Percentiles rank a stretch among this genome's conserved stretches.
Evolutionary conservation across 2,113 vertebrate species (phyloP).

Genomic region (Callionymus lyra): DNA sequence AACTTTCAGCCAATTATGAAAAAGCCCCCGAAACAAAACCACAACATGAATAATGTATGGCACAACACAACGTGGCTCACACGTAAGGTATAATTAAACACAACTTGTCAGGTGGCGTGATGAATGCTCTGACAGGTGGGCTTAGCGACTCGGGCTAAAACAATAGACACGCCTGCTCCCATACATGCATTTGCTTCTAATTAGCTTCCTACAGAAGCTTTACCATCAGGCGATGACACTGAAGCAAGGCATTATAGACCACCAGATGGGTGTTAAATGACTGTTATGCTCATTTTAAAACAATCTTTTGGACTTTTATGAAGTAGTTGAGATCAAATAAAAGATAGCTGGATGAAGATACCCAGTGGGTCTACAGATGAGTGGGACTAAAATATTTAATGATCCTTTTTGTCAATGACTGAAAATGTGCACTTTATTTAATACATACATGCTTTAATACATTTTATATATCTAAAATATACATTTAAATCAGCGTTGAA

Average conservation of each 20-base stretch:
- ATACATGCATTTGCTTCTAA: constrained; percentile 2
- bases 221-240: constrained; percentile 9
- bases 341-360: too few species aligned
- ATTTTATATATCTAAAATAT: too few species aligned
- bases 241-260: constrained; percentile 5
- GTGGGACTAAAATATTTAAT: too few species aligned
- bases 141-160: constrained; percentile 32
- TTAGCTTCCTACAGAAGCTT: constrained; percentile 10
- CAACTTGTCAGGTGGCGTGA: constrained; percentile 43
- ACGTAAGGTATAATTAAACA: constrained; percentile 54
- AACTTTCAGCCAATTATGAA: constrained; percentile 56
- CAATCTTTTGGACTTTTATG: too few species aligned
- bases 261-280: neutral
- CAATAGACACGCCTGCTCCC: constrained; percentile 11
- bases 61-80: constrained; percentile 36
- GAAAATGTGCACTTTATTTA: too few species aligned
- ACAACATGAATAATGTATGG: constrained; percentile 63
- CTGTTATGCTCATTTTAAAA: neutral
- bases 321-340: too few species aligned
- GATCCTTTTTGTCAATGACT: too few species aligned
- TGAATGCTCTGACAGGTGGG: constrained; percentile 47
- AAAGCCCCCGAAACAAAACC: constrained; percentile 41
- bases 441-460: too few species aligned
- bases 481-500: too few species aligned
- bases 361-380: too few species aligned